Base-by-base conservation (phyloP, 2,113 vertebrate genomes). In the Pitta sordida region DNA sequence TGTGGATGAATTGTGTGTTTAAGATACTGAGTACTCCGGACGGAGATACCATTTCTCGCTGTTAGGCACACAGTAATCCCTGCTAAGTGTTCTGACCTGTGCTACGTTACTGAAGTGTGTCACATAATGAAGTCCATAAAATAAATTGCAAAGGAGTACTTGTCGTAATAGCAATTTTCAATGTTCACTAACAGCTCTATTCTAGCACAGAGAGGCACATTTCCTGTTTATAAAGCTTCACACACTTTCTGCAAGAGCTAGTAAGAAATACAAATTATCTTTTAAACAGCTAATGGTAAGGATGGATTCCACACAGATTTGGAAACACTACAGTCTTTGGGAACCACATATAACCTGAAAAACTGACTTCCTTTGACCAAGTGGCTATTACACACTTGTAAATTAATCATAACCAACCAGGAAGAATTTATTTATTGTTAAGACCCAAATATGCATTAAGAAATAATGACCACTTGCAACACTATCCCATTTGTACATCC, bases 81-180 rank as follows among this genome's bases (percentile, higher is more conserved):
- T 56, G 21, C 36, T 60, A 65, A 63, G 15, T 13, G 29, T 65
- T 90, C 69, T 48, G 32, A 37, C 52, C 70, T 51, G 44, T 0
- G 1, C 46, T 27, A 1, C 2, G 2, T 24, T 75, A 24, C 2
- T 7, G 29, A 65, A 85, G 18, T 2, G 13, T 29, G 51, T 37
- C 44, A 70, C 16, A 4, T 29, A 48, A 39, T 34, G 41, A 27
- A 76, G 52, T 24, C 68, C 21, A 15, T 32, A 49, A 63, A 37
- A 70, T 7, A 49, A 92, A 86, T 13, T 79, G 63, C 21, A 10
- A 52, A 34, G 53, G 82, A 49, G 15, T 30, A 44, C 60, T 79
- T 34, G 55, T 80, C 53, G 65, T 30, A 24, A 73, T 0, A 44
- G 30, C 30, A 73, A 37, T 80, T 86, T 73, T 65, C 59, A 60